phyloP scores from a whole-genome alignment of 2,888 invertebrate genomes.

The Choristoneura rosaceana region DNA sequence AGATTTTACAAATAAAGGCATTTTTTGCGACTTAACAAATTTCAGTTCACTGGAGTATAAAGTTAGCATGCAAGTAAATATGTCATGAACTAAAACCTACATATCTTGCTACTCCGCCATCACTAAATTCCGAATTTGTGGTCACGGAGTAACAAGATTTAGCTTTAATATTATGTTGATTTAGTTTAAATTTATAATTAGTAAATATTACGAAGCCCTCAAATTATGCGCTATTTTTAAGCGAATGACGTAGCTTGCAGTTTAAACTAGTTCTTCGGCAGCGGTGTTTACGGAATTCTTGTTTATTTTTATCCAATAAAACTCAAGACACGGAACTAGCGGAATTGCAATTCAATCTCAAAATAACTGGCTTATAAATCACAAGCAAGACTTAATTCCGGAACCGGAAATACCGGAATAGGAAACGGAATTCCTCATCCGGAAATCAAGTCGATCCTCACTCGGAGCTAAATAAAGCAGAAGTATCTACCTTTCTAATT shows the following conservation, averaged over 20 bases:
- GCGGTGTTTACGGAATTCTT: conserved; percentile 11
- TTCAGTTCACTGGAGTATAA: no score
- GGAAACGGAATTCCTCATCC: conserved; percentile 36
- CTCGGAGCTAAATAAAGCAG: conserved; percentile 15
- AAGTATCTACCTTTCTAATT: not conserved
- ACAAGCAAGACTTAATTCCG: conserved; percentile 15
- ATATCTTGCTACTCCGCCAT: no score
- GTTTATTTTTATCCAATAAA: conserved; percentile 5
- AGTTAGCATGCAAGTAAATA: no score
- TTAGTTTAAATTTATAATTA: not conserved
- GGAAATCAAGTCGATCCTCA: conserved; percentile 17
- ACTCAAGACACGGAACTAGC: conserved; percentile 16
- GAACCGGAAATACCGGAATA: conserved; percentile 31
- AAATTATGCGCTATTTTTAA: not conserved
- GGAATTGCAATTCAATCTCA: conserved; percentile 13
- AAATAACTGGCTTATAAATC: conserved; percentile 13
- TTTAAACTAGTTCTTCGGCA: conserved; percentile 22
- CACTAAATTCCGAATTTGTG: no score
- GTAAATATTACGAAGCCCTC: not conserved
- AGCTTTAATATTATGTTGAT: no score
- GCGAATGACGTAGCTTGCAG: conserved; percentile 9
- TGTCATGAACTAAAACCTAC: no score
- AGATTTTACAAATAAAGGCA: no score
- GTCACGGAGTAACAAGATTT: no score
- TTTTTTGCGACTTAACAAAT: no score